These are phyloP conservation scores for Nothoprocta perdicaria DNA, from an alignment of 2,113 vertebrate species.

Conservation along the genomic window DNA sequence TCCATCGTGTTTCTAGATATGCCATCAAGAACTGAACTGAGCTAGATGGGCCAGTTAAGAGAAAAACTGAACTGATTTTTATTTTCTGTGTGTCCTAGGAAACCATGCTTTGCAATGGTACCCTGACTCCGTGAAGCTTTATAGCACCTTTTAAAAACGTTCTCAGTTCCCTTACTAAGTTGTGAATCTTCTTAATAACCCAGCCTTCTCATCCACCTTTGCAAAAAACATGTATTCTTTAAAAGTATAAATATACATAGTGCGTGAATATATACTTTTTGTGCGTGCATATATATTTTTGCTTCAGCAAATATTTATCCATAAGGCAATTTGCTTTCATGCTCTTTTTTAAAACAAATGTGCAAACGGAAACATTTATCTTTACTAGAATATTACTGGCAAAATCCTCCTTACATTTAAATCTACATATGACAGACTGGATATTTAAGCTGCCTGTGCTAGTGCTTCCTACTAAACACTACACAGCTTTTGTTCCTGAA, in stretches of 20 bases:
- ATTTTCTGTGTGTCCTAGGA: not conserved
- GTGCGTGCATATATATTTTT: not conserved
- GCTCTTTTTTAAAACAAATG: not conserved
- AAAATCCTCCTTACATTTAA: not conserved
- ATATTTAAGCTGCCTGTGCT: not conserved
- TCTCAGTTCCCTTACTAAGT: not conserved
- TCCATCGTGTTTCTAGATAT: not conserved
- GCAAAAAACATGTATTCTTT: accelerated
- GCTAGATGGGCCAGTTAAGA: not conserved
- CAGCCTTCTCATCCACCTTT: not conserved
- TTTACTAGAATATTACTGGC: not conserved
- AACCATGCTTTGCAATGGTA: not conserved
- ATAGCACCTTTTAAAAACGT: not conserved
- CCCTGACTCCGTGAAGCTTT: not conserved
- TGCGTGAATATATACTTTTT: too few relatives aligned
- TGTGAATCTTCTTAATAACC: not conserved
- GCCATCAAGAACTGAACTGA: not conserved
- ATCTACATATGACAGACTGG: not conserved
- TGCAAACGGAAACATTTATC: not conserved
- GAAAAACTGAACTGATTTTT: not conserved
- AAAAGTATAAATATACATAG: too few relatives aligned
- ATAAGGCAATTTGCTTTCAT: not conserved
- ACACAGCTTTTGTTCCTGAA: not conserved
- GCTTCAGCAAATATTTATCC: not conserved
- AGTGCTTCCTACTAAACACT: conserved; percentile 6